These are phyloP conservation scores for Xiphydria camelus DNA, from an alignment of 2,888 invertebrate species.

Conservation along the genomic window DNA sequence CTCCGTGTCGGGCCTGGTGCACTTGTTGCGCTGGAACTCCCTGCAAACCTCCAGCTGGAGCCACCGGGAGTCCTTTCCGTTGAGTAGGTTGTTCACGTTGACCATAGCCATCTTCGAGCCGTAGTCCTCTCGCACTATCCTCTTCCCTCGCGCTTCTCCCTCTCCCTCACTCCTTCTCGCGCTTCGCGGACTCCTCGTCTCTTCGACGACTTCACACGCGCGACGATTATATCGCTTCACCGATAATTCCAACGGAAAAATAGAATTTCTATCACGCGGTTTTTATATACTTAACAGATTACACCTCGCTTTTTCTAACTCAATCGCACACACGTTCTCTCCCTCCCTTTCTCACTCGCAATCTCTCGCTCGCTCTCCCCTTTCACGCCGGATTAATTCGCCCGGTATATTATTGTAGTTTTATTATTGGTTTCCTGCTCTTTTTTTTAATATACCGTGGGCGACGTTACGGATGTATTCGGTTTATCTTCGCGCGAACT, in stretches of 20 bases:
- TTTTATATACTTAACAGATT: constrained; percentile 11
- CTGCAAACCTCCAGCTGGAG: constrained; percentile 99
- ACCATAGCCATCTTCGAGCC: constrained; percentile 77
- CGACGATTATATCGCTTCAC: not conserved
- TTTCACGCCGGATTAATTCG: no score
- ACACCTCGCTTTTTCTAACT: constrained; percentile 5
- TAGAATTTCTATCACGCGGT: not conserved
- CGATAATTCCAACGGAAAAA: constrained; percentile 1
- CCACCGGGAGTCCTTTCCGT: constrained; percentile 99
- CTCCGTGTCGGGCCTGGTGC: constrained; percentile 97
- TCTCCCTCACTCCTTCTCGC: not conserved
- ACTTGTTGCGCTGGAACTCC: constrained; percentile 99
- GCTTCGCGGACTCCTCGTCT: not conserved
- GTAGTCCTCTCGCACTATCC: constrained; percentile 20
- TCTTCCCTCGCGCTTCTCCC: not conserved
- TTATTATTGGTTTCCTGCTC: no score
- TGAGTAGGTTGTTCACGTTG: constrained; percentile 95
- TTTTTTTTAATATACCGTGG: no score
- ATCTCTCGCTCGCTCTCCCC: not conserved
- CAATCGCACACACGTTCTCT: constrained; percentile 8
- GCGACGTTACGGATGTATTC: no score
- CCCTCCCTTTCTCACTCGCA: not conserved
- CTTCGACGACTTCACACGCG: not conserved
- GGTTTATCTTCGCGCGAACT: no score
- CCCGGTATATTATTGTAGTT: no score